These are phyloP conservation scores for Polyploca ridens DNA, from an alignment of 2,888 invertebrate species.

Conservation along the genomic window DNA sequence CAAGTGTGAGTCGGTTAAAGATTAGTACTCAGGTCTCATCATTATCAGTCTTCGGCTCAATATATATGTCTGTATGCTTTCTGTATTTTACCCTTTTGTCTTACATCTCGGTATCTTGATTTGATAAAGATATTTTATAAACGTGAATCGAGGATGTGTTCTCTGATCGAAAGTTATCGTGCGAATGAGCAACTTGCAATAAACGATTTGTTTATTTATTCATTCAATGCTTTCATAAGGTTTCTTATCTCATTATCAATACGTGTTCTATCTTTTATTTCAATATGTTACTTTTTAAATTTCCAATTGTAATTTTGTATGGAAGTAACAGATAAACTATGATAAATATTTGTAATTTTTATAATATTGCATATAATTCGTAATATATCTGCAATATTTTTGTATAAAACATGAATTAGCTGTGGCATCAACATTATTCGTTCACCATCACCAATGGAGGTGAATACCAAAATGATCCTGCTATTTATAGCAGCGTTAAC, in stretches of 20 bases:
- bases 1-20: too few species aligned
- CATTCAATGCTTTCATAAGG: neutral
- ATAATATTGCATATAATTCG: slow-evolving; percentile 30
- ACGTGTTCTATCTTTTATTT: slow-evolving; percentile 33
- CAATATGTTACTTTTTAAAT: slow-evolving; percentile 23
- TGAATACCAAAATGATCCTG: slow-evolving; percentile 49
- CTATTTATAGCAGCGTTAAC: slow-evolving; percentile 53
- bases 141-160: neutral
- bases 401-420: slow-evolving; percentile 58
- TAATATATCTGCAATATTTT: slow-evolving; percentile 56
- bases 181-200: neutral
- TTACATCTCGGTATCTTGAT: too few species aligned
- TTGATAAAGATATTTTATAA: too few species aligned
- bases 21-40: too few species aligned
- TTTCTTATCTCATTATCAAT: slow-evolving; percentile 20
- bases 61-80: too few species aligned
- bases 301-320: slow-evolving; percentile 33
- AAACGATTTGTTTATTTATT: neutral
- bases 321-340: neutral
- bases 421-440: slow-evolving; percentile 35
- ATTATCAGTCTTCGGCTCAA: too few species aligned
- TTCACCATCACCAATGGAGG: slow-evolving; percentile 52
- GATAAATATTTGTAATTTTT: slow-evolving; percentile 45
- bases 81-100: too few species aligned
- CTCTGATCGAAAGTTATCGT: neutral